Percentiles rank a stretch among this genome's conserved stretches.
Evolutionary conservation across 2,113 vertebrate species (phyloP).

Genomic region (Arenaria interpres): DNA sequence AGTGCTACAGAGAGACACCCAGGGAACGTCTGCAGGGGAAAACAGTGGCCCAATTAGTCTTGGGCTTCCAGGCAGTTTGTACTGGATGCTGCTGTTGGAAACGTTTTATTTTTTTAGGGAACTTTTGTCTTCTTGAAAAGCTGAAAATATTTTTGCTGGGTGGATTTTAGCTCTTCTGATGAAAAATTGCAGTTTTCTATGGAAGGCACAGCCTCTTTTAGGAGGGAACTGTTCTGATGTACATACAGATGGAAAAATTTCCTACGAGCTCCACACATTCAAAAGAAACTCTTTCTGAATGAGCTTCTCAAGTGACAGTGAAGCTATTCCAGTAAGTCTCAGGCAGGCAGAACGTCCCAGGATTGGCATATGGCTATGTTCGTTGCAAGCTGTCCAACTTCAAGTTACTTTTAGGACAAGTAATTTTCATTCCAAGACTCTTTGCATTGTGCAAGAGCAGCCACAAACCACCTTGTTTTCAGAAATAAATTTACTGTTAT

Average conservation of each 20-base stretch:
- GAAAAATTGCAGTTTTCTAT: background rate
- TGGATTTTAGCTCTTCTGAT: background rate
- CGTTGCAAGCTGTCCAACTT: background rate
- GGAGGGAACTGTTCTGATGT: background rate
- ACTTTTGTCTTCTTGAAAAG: background rate
- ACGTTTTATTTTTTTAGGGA: background rate
- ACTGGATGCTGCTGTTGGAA: background rate
- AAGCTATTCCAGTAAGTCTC: background rate
- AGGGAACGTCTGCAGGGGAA: background rate
- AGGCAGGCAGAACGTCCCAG: background rate
- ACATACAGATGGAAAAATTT: background rate
- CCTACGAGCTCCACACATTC: background rate
- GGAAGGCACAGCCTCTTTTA: background rate
- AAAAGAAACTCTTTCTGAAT: background rate
- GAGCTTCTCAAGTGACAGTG: background rate
- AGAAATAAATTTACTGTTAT: slow-evolving; percentile 64
- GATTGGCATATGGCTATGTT: background rate
- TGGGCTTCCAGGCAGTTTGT: background rate
- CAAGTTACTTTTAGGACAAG: background rate
- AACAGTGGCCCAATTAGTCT: background rate
- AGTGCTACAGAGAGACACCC: background rate
- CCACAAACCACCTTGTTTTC: slow-evolving; percentile 55
- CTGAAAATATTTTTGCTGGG: background rate
- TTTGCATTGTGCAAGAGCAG: slow-evolving; percentile 6
- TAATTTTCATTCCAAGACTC: slow-evolving; percentile 18